Evolutionary conservation across 2,113 vertebrate species (phyloP).

Genomic region (Tauraco erythrolophus): DNA sequence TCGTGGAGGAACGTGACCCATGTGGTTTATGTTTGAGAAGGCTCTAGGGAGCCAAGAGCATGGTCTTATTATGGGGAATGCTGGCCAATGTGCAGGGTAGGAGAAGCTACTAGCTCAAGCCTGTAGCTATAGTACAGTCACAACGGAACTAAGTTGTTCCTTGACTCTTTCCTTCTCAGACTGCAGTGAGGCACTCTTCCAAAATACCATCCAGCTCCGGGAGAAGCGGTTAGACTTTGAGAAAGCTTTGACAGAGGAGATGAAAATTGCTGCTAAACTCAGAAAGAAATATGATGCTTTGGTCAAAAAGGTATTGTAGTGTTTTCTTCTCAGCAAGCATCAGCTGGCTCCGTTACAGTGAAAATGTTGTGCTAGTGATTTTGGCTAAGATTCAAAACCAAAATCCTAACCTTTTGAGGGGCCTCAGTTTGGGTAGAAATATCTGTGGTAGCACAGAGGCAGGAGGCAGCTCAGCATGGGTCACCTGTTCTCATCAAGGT

Average conservation of each 20-base stretch:
- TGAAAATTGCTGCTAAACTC: constrained; percentile 79
- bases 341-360: not conserved
- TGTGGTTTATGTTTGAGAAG: not conserved
- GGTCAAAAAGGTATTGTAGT: constrained; percentile 80
- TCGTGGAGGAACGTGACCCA: not conserved
- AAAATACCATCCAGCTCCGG: constrained; percentile 81
- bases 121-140: not conserved
- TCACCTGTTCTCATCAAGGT: not conserved
- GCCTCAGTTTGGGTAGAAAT: not conserved
- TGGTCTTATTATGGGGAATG: not conserved
- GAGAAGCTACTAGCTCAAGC: not conserved
- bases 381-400: not conserved
- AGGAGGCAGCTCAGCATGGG: not conserved
- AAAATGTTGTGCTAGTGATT: not conserved
- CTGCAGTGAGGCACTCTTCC: constrained; percentile 82
- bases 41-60: not conserved
- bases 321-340: not conserved
- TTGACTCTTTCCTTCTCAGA: constrained; percentile 68
- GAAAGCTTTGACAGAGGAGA: constrained; percentile 83
- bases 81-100: not conserved
- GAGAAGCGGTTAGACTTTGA: constrained; percentile 85
- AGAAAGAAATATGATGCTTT: constrained; percentile 82
- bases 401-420: not conserved
- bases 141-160: not conserved
- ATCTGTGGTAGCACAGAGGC: not conserved